phyloP scores from a whole-genome alignment of 1,140 invertebrate species.

The Heliconius hewitsoni region DNA sequence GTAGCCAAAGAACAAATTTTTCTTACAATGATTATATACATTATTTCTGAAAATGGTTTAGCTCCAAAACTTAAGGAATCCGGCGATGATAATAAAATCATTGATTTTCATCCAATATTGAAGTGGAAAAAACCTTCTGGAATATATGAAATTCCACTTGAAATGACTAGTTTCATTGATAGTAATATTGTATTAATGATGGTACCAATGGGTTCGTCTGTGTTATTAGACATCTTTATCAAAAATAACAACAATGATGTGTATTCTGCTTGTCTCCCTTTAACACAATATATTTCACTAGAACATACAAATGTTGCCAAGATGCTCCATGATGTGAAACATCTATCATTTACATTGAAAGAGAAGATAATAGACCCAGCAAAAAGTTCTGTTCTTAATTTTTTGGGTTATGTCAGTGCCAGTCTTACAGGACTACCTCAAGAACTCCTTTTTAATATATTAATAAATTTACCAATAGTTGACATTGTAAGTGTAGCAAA shows the following conservation, averaged over 20 bases:
- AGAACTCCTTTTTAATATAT: constrained; percentile 61
- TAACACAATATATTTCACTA: constrained; percentile 59
- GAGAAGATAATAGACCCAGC: constrained; percentile 61
- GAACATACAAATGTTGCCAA: constrained; percentile 55
- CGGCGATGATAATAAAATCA: constrained; percentile 24
- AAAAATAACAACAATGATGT: constrained; percentile 57
- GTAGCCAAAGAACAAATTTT: constrained; percentile 60
- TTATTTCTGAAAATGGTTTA: constrained; percentile 69
- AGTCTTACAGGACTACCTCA: constrained; percentile 73
- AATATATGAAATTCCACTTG: constrained; percentile 55
- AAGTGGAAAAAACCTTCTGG: constrained; percentile 51
- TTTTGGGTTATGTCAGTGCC: constrained; percentile 65
- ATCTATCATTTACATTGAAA: constrained; percentile 59
- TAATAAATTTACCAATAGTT: constrained; percentile 48
- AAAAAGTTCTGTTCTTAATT: constrained; percentile 63
- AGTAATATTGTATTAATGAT: constrained; percentile 57
- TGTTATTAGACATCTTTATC: constrained; percentile 61
- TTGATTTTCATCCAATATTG: constrained; percentile 43
- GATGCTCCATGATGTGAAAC: constrained; percentile 65
- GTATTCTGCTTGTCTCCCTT: constrained; percentile 62
- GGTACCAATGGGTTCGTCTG: constrained; percentile 54
- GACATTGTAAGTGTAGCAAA: constrained; percentile 57
- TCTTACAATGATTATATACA: constrained; percentile 54
- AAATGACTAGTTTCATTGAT: constrained; percentile 54
- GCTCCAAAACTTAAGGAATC: constrained; percentile 42